Percentiles rank a stretch among this genome's conserved stretches.
phyloP scores from a whole-genome alignment of 1,140 invertebrate species.

The Tyrophagus putrescentiae region DNA sequence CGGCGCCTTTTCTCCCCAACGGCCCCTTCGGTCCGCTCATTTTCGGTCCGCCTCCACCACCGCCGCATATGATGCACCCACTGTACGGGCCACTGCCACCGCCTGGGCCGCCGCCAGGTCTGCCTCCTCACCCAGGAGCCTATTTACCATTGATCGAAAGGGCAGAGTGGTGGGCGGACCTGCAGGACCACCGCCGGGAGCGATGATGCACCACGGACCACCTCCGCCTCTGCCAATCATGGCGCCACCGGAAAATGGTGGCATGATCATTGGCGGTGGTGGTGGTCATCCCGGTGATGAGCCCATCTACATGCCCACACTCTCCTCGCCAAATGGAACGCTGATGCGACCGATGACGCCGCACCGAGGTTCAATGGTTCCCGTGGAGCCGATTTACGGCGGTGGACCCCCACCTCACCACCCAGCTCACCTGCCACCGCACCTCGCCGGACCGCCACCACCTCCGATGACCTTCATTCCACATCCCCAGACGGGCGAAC shows the following conservation, averaged over 20 bases:
- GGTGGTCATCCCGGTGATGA: no score
- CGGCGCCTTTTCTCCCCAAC: neutral
- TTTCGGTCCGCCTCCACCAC: neutral
- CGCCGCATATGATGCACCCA: slow-evolving; percentile 7
- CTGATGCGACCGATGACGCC: slow-evolving; percentile 6
- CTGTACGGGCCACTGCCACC: slow-evolving; percentile 24
- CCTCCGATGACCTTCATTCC: neutral
- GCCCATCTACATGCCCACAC: slow-evolving; percentile 12
- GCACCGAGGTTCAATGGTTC: no score
- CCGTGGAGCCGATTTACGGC: slow-evolving; percentile 7
- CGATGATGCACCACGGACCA: neutral
- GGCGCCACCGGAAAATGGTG: slow-evolving; percentile 11
- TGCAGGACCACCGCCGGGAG: slow-evolving; percentile 5
- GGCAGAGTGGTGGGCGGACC: slow-evolving; percentile 8
- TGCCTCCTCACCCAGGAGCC: slow-evolving; percentile 20
- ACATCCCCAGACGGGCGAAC: slow-evolving; percentile 8
- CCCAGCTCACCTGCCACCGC: neutral
- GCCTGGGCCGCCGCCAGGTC: slow-evolving; percentile 24
- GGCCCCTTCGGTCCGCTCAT: neutral
- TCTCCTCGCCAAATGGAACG: slow-evolving; percentile 10
- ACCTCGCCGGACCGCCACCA: neutral
- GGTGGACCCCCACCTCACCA: slow-evolving; percentile 6
- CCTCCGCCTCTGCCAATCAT: no score
- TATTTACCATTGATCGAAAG: slow-evolving; percentile 12
- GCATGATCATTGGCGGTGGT: neutral